Evolutionary conservation across 2,797 vertebrate species (phyloP), one percentile per base, ranked within the genome.

Genomic region (Anabacerthia variegaticeps): DNA sequence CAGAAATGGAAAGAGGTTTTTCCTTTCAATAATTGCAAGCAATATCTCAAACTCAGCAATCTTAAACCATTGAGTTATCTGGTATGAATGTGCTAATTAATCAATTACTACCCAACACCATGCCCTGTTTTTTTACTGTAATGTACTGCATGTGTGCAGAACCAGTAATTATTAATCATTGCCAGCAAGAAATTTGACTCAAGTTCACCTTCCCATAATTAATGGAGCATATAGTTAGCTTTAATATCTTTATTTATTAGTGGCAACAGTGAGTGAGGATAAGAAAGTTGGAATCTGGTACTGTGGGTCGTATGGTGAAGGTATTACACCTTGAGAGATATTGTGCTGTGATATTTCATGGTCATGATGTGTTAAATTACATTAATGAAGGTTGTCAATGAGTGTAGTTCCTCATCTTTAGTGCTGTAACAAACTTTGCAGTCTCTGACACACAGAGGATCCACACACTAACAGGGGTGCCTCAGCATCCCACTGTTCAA

Each of bases 161-260:
- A 96, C 92, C 94, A 95, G 96, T 96, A 97, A 97, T 97, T 98
- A 96, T 97, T 97, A 97, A 98, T 97, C 98, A 97, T 91, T 66
- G 76, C 90, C 96, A 95, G 95, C 93, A 97, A 98, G 94, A 97
- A 94, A 97, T 94, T 92, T 95, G 92, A 95, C 94, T 96, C 77
- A 86, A 75, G 92, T 97, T 98, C 97, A 97, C 93, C 94, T 97
- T 97, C 90, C 83, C 87, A 69, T 97, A 98, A 98, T 97, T 97
- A 98, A 97, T 82, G 97, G 95, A 97, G 91, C 95, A 73, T 79
- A 86, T 67, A 96, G 94, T 94, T 94, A 91, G 58, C 78, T 97
- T 93, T 73, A 95, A 67, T 93, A 90, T 85, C 74, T 89, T 85
- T 84, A 63, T 96, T 95, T 96, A 73, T 92, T 48, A 92, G 80